Base-by-base conservation (phyloP, 2,797 vertebrate species). In the Lepilemur septentrionalis region DNA sequence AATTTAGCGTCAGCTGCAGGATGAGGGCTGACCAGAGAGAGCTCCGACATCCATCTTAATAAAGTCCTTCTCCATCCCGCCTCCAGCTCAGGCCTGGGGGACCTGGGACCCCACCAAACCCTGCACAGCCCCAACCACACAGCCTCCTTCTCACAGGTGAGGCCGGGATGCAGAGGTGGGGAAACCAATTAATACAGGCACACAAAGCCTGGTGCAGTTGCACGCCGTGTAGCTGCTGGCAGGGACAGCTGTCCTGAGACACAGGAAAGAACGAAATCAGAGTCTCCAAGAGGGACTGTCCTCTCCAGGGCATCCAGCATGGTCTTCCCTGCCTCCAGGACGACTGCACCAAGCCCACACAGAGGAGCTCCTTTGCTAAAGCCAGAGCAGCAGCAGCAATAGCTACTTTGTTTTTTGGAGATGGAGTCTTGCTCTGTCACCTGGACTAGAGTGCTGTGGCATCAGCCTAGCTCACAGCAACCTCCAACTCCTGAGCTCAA, bases 1-100 rank as follows among this genome's bases (percentile, higher is more conserved):
- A 86, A 97, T 96, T 90, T 72, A 97, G 93, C 0, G 0, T 32
- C 13, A 92, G 89, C 69, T 80, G 73, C 50, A 46, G 81, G 89
- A n/a, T 73, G 70, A 88, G 69, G 79, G 94, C 75, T 93, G 89
- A 89, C 61, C 18, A 0, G 80, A 67, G 91, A 0, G 80, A 67
- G 91, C 23, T 18, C 70, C 78, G 94, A 50, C 67, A 65, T 95
- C 84, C 92, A 90, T 95, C 76, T 76, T 70, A 95, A 95, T 85
- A 30, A 81, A 82, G 87, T 35, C 88, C 88, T 94, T 81, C 41
- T 41, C 78, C 1, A 2, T 57, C 32, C 41, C 8, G 61, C 50
- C 41, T 72, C 4, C 2, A 35, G 63, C 32, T 48, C 38, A 15
- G 32, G 41, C 38, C 23, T 2, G 38, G 46, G 38, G 57, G 17